These are phyloP conservation scores for Fragum sueziense DNA, from an alignment of 2,888 invertebrate genomes.

Conservation along the genomic window DNA sequence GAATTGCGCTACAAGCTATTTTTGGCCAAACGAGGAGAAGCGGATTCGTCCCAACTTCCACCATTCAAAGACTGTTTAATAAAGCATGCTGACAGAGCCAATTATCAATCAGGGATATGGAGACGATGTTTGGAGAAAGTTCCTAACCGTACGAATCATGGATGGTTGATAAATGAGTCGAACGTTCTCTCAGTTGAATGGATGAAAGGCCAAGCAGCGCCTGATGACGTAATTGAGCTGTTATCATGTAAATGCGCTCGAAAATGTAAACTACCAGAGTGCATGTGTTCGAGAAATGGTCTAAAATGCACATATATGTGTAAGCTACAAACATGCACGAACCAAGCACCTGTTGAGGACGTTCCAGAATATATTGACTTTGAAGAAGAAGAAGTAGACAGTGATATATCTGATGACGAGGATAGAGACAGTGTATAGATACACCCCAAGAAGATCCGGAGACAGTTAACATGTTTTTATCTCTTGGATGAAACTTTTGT, in stretches of 20 bases:
- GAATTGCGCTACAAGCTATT: slow-evolving; percentile 51
- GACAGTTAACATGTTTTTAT: too few species aligned
- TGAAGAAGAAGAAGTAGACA: background rate
- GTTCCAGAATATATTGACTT: background rate
- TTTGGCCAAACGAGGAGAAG: slow-evolving; percentile 38
- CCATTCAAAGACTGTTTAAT: slow-evolving; percentile 38
- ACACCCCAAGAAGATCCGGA: background rate
- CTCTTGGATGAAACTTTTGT: too few species aligned
- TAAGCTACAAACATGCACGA: background rate
- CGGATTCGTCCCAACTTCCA: slow-evolving; percentile 40
- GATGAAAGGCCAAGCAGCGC: slow-evolving; percentile 20
- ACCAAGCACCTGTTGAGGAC: background rate
- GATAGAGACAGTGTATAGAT: background rate
- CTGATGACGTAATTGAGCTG: background rate
- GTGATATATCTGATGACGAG: background rate
- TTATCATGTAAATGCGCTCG: background rate
- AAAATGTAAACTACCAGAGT: background rate
- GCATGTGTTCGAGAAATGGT: background rate
- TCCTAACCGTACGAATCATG: background rate
- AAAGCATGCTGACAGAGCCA: slow-evolving; percentile 41
- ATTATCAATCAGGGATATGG: slow-evolving; percentile 61
- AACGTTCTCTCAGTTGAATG: slow-evolving; percentile 16
- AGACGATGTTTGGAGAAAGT: slow-evolving; percentile 20
- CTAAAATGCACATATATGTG: background rate
- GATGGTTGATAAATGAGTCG: background rate